Evolutionary conservation across 1,140 invertebrate species (phyloP).

Genomic region (Ooceraea biroi): DNA sequence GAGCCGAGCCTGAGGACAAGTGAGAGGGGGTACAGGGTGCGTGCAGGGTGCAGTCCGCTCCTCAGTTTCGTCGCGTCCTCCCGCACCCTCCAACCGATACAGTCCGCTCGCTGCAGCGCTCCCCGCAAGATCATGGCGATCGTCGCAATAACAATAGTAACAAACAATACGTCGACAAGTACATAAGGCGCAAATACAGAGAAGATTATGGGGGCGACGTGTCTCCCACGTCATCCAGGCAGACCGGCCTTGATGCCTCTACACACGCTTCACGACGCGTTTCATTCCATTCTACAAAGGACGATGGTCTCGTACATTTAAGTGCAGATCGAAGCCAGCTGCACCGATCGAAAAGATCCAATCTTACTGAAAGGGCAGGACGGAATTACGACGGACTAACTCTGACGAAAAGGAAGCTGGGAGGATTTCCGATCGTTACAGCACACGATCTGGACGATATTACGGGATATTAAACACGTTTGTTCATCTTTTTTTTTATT

Average conservation of each 20-base stretch:
- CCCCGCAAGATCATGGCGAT: constrained; percentile 29
- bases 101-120: constrained; percentile 28
- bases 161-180: constrained; percentile 31
- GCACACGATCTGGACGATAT: not conserved
- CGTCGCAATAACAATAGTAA: constrained; percentile 42
- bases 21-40: constrained; percentile 84
- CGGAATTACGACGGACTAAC: not conserved
- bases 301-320: constrained; percentile 51
- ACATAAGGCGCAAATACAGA: not conserved
- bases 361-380: constrained; percentile 12
- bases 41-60: constrained; percentile 79
- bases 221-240: constrained; percentile 26
- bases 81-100: constrained; percentile 50
- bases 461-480: constrained; percentile 8
- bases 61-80: constrained; percentile 54
- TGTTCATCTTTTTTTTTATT: constrained; percentile 20
- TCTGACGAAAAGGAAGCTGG: constrained; percentile 12
- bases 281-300: constrained; percentile 54
- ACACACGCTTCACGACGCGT: constrained; percentile 35
- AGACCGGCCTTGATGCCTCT: constrained; percentile 42
- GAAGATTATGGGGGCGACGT: constrained; percentile 5
- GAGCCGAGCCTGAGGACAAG: constrained; percentile 83
- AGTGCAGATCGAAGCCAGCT: constrained; percentile 2
- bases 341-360: constrained; percentile 25
- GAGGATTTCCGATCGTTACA: constrained; percentile 25